Conservation (phyloP, 1,140 invertebrate species). For the Planococcus citri region DNA sequence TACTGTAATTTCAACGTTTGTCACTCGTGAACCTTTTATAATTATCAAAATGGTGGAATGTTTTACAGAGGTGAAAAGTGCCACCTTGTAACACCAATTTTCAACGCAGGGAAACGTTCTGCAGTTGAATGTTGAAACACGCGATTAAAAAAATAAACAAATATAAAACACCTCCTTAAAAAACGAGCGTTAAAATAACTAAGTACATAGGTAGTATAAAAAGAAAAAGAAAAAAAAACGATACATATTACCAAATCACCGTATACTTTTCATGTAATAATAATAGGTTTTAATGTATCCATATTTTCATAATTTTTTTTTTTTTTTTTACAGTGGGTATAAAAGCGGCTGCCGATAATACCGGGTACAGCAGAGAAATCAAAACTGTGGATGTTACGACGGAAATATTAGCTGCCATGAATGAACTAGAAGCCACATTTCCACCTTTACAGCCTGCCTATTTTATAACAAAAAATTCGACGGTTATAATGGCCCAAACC, state of each 20-base stretch:
- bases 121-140: too few species aligned
- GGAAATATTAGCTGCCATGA: neutral
- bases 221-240: too few species aligned
- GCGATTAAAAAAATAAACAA: too few species aligned
- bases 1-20: too few species aligned
- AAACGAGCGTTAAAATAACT: too few species aligned
- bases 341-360: neutral
- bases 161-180: too few species aligned
- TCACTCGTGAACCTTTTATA: neutral
- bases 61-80: too few species aligned
- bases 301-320: too few species aligned
- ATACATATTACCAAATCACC: neutral
- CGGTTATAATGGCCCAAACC: conserved; percentile 61
- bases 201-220: too few species aligned
- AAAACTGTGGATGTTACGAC: neutral
- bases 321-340: neutral
- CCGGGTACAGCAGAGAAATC: neutral
- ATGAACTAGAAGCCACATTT: neutral
- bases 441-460: conserved; percentile 6
- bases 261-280: neutral
- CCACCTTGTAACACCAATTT: too few species aligned
- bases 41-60: neutral
- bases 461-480: conserved; percentile 70
- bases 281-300: too few species aligned
- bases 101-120: too few species aligned